Conservation (phyloP, 2,888 invertebrate species). For the Ectemnius lituratus region DNA sequence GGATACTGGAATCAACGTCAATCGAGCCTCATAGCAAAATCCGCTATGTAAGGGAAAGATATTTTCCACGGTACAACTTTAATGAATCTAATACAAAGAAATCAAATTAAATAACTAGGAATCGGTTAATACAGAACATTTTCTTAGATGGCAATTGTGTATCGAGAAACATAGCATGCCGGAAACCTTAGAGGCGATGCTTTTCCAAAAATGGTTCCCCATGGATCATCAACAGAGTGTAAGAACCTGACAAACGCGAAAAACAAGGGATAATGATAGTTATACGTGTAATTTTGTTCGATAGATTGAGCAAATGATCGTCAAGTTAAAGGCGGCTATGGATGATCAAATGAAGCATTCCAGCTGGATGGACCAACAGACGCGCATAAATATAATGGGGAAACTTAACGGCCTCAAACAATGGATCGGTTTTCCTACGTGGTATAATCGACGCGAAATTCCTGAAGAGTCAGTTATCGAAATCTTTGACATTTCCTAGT, state of each 20-base stretch:
- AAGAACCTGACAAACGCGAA: too few relatives aligned
- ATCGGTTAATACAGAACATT: neutral
- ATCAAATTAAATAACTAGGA: too few relatives aligned
- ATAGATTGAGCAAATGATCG: neutral
- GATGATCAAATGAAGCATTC: neutral
- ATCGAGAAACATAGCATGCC: neutral
- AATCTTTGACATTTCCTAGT: neutral
- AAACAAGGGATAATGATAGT: too few relatives aligned
- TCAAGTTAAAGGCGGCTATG: neutral
- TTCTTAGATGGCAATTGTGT: constrained; percentile 7
- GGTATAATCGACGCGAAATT: neutral
- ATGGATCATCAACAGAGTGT: too few relatives aligned
- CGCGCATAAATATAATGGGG: neutral
- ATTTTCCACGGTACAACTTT: neutral
- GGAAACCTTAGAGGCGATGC: neutral
- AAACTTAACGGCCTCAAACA: neutral
- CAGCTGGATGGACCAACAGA: neutral
- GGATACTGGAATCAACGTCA: neutral
- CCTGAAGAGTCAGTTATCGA: neutral
- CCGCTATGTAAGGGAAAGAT: too few relatives aligned
- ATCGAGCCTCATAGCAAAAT: neutral
- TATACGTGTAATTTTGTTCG: neutral
- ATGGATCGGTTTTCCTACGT: neutral
- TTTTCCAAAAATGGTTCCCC: neutral
- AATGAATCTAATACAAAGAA: neutral